Percentiles rank a stretch among this genome's conserved stretches.
These are phyloP conservation scores for Scaptomyza tumidula DNA, from an alignment of 2,888 invertebrate genomes.

Conservation along the genomic window DNA sequence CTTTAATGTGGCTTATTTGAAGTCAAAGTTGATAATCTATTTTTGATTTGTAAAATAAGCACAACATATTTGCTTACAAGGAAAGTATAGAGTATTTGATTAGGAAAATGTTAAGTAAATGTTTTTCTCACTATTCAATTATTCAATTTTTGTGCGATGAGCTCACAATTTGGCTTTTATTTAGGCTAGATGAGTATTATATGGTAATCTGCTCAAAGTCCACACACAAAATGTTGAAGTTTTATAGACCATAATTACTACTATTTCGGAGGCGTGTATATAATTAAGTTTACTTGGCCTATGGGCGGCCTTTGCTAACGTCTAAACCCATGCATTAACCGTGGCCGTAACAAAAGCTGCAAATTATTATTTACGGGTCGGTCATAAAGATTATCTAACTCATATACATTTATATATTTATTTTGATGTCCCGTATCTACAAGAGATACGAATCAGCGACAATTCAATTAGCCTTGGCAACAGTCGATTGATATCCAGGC, in stretches of 20 bases:
- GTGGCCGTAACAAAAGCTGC: constrained; percentile 44
- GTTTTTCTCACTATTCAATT: neutral
- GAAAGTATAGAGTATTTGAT: neutral
- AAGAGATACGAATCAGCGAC: constrained; percentile 60
- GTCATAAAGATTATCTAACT: constrained; percentile 61
- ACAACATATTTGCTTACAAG: neutral
- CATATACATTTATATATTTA: constrained; percentile 4
- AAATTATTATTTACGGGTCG: constrained; percentile 67
- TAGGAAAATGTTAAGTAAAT: neutral
- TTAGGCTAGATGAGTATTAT: neutral
- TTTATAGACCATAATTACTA: constrained; percentile 56
- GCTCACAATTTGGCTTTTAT: neutral
- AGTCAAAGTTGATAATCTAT: constrained; percentile 2
- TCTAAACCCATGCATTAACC: constrained; percentile 20
- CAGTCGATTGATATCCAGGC: constrained; percentile 27
- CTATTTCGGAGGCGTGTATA: constrained; percentile 55
- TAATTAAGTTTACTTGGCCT: constrained; percentile 35
- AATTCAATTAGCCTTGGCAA: constrained; percentile 76
- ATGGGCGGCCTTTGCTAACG: neutral
- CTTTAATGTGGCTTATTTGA: neutral
- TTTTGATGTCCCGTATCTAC: constrained; percentile 48
- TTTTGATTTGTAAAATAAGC: neutral
- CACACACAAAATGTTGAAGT: constrained; percentile 11
- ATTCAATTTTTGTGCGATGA: neutral
- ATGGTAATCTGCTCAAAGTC: constrained; percentile 32